Conservation (phyloP, 2,113 vertebrate species). For the Amia ocellicauda region DNA sequence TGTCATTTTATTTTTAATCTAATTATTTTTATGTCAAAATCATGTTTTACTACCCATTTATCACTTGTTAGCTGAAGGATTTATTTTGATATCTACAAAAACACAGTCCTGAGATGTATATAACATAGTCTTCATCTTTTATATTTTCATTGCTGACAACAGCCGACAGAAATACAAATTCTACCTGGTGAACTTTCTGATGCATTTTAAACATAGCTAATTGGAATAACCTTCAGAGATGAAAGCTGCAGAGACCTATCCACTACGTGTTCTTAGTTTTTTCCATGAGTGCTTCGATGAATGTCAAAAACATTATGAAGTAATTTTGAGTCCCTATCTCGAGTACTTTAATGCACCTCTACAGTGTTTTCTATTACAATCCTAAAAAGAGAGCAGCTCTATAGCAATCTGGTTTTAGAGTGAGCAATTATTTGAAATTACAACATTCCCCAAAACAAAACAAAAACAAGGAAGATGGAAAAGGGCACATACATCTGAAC, state of each 20-base stretch:
- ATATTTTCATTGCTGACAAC: background rate
- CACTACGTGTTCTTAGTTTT: background rate
- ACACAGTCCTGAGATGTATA: too few species aligned
- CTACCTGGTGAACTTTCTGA: background rate
- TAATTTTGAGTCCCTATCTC: conserved; percentile 34
- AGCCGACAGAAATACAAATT: too few species aligned
- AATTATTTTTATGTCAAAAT: too few species aligned
- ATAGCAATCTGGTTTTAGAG: conserved; percentile 29
- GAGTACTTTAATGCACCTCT: conserved; percentile 34
- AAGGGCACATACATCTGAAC: too few species aligned
- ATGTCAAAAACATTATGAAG: background rate
- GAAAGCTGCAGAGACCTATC: background rate
- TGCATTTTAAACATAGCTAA: background rate
- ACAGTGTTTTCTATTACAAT: conserved; percentile 27
- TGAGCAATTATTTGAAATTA: conserved; percentile 36
- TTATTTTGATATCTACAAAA: too few species aligned
- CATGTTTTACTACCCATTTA: too few species aligned
- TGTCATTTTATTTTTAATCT: too few species aligned
- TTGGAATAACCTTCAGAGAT: background rate
- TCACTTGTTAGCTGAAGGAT: too few species aligned
- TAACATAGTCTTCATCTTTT: too few species aligned
- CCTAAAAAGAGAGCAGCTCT: conserved; percentile 18
- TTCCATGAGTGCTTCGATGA: too few species aligned
- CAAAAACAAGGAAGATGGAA: conserved; percentile 23
- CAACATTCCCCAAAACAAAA: conserved; percentile 23